Conservation (phyloP, 2,113 vertebrate species). For the Polypterus senegalus region DNA sequence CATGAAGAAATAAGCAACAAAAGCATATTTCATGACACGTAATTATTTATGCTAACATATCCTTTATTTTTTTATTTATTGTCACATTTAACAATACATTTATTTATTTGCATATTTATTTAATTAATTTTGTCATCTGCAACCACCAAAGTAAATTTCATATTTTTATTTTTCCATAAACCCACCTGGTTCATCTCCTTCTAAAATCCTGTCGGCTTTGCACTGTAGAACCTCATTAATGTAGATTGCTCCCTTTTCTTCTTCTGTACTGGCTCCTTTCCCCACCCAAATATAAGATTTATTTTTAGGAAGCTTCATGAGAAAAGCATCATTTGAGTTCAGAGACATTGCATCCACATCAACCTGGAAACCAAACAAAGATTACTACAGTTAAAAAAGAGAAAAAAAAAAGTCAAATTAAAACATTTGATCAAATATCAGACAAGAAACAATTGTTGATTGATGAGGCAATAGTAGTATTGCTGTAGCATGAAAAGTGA, state of each 20-base stretch:
- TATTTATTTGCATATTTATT: neutral
- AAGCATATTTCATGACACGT: no score
- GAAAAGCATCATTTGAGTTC: conserved; percentile 81
- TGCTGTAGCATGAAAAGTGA: no score
- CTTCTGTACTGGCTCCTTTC: conserved; percentile 67
- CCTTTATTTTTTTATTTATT: neutral
- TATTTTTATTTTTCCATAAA: neutral
- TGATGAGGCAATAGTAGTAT: no score
- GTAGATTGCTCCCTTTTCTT: conserved; percentile 59
- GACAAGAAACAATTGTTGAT: no score
- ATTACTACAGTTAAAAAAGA: neutral
- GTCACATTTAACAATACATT: neutral
- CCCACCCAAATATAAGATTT: conserved; percentile 65
- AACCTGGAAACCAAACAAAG: conserved; percentile 42
- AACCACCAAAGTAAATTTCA: neutral
- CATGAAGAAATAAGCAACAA: no score
- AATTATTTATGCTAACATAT: no score
- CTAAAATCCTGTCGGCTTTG: conserved; percentile 39
- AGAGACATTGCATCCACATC: conserved; percentile 52
- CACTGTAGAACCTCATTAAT: conserved; percentile 53
- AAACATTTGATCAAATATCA: neutral
- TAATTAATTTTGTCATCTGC: neutral
- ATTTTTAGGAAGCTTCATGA: conserved; percentile 59
- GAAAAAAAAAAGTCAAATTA: neutral
- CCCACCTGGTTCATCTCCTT: conserved; percentile 69